phyloP scores from a whole-genome alignment of 2,888 invertebrate genomes.

The Drosophila limbata region DNA sequence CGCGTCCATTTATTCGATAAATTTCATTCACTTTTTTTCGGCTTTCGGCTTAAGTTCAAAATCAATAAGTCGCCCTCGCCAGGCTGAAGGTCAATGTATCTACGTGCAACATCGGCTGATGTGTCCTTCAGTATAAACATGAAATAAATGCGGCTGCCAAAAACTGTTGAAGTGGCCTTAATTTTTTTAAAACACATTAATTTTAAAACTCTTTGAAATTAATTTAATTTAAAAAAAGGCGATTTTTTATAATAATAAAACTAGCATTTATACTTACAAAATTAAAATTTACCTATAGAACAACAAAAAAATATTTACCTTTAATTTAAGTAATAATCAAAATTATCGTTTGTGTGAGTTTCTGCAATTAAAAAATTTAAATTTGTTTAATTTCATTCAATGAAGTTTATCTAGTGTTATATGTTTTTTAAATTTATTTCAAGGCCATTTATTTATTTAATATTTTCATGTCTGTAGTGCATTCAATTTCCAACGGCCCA shows the following conservation, averaged over 20 bases:
- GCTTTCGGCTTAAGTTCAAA: conserved; percentile 32
- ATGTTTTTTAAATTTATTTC: not conserved
- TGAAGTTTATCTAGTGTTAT: not conserved
- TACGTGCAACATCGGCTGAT: conserved; percentile 20
- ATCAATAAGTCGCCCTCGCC: conserved; percentile 56
- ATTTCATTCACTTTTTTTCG: conserved; percentile 4
- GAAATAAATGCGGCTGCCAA: conserved; percentile 10
- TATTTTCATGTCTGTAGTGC: not conserved
- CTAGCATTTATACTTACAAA: not conserved
- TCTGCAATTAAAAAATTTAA: conserved; percentile 17
- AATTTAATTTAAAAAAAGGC: too few relatives aligned
- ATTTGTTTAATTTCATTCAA: not conserved
- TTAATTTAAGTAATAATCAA: not conserved
- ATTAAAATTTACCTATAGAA: not conserved
- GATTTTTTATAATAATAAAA: too few relatives aligned
- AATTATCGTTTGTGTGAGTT: not conserved
- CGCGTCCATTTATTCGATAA: conserved; percentile 40
- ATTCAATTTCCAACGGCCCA: conserved; percentile 30
- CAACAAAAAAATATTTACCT: conserved; percentile 13
- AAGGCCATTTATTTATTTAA: not conserved
- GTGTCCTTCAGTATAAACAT: conserved; percentile 12
- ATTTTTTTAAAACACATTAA: not conserved
- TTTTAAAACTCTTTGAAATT: not conserved
- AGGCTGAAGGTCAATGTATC: conserved; percentile 50
- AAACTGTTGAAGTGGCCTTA: conserved; percentile 7